phyloP scores from a whole-genome alignment of 2,113 vertebrate species.

The Trichomycterus rosablanca region DNA sequence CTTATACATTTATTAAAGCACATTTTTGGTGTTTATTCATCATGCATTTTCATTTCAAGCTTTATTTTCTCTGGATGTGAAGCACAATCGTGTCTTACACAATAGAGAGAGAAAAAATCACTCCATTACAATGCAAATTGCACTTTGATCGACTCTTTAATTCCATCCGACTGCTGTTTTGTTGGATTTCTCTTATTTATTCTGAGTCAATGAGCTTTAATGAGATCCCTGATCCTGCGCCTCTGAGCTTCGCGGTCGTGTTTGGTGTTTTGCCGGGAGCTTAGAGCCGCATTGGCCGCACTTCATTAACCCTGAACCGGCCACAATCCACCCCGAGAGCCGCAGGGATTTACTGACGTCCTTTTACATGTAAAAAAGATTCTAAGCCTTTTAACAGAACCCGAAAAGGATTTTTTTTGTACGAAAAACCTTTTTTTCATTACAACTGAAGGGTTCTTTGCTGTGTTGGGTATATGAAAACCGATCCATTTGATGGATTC shows the following conservation, averaged over 20 bases:
- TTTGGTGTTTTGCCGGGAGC: slow-evolving; percentile 85
- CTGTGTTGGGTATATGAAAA: neutral
- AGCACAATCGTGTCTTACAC: too few species aligned
- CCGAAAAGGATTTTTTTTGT: slow-evolving; percentile 58
- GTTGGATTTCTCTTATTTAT: slow-evolving; percentile 73
- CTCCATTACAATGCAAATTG: slow-evolving; percentile 72
- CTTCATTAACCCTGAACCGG: slow-evolving; percentile 97
- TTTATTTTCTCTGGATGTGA: too few species aligned
- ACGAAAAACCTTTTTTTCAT: slow-evolving; percentile 60
- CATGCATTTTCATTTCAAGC: too few species aligned
- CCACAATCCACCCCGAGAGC: slow-evolving; percentile 76
- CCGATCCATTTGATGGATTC: slow-evolving; percentile 13
- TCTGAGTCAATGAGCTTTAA: slow-evolving; percentile 95
- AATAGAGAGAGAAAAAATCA: slow-evolving; percentile 30
- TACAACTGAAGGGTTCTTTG: slow-evolving; percentile 14
- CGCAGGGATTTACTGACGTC: slow-evolving; percentile 79
- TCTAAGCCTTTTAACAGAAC: slow-evolving; percentile 62
- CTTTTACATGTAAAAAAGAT: slow-evolving; percentile 59
- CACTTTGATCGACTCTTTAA: slow-evolving; percentile 95
- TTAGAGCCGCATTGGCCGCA: slow-evolving; percentile 90
- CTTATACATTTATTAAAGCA: too few species aligned
- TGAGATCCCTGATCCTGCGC: slow-evolving; percentile 95
- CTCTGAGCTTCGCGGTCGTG: slow-evolving; percentile 80
- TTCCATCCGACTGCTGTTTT: slow-evolving; percentile 92
- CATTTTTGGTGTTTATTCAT: too few species aligned